Evolutionary conservation across 2,113 vertebrate species (phyloP).

Genomic region (Pollimyrus isidori): DNA sequence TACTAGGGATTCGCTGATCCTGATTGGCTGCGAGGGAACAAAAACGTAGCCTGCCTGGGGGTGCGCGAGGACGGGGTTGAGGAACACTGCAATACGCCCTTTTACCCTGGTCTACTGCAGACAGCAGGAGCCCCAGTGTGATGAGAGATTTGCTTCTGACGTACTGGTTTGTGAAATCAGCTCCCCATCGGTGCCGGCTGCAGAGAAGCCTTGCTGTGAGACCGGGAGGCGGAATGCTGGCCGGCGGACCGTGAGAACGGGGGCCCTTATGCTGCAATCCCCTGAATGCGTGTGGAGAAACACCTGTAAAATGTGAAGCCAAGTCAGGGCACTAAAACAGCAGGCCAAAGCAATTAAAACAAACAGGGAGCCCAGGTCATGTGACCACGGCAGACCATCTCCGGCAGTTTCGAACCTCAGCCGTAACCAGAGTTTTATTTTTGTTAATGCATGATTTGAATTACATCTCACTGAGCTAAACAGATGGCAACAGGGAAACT

Average conservation of each 20-base stretch:
- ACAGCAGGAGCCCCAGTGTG: background rate
- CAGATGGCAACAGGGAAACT: background rate
- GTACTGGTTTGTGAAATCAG: background rate
- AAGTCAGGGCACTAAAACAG: background rate
- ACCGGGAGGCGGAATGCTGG: background rate
- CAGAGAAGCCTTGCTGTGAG: background rate
- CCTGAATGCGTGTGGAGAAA: background rate
- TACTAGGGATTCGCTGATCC: too few species aligned
- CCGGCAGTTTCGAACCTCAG: background rate
- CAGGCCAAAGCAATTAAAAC: background rate
- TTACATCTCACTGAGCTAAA: background rate
- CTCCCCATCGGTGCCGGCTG: background rate
- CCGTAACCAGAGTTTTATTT: background rate
- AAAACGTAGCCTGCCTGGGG: background rate
- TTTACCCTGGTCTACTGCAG: background rate
- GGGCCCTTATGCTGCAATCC: background rate
- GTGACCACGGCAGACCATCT: background rate
- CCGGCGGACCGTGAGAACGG: background rate
- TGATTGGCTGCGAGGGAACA: background rate
- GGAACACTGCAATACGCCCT: background rate
- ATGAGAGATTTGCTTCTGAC: background rate
- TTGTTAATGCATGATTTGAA: background rate
- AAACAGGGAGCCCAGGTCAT: background rate
- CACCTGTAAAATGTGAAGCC: background rate
- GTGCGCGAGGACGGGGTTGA: background rate